Conservation (phyloP, 2,888 invertebrate species). For the Melieria crassipennis region DNA sequence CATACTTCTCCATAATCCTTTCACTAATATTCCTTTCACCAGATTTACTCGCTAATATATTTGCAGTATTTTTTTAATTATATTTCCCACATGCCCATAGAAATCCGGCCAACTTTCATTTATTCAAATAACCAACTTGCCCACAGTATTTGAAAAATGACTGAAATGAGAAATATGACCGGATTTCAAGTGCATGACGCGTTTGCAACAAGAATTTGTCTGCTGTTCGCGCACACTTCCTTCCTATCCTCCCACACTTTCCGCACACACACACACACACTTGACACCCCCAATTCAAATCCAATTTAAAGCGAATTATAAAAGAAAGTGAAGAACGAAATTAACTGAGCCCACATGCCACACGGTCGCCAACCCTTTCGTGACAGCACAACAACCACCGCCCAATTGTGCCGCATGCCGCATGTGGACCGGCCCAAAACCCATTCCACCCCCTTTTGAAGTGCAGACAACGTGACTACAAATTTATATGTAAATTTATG, state of each 20-base stretch:
- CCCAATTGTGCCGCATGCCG: neutral
- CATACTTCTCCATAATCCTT: too few species aligned
- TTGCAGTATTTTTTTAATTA: too few species aligned
- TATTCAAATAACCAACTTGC: too few species aligned
- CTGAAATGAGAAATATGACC: too few species aligned
- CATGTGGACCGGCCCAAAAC: neutral
- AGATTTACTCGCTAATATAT: too few species aligned
- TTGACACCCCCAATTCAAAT: conserved; percentile 7
- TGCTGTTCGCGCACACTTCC: neutral
- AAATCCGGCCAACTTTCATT: too few species aligned
- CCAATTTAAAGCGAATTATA: conserved; percentile 3
- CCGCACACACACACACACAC: neutral
- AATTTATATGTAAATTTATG: conserved; percentile 45
- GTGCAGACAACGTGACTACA: conserved; percentile 26
- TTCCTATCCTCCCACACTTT: neutral
- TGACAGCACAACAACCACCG: neutral
- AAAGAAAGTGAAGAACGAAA: conserved; percentile 9
- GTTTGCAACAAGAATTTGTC: conserved; percentile 18
- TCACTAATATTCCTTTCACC: too few species aligned
- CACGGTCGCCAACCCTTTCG: neutral
- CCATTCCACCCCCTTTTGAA: neutral
- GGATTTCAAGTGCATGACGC: too few species aligned
- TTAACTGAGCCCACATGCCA: neutral
- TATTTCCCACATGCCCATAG: too few species aligned
- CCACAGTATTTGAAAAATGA: too few species aligned